phyloP scores from a whole-genome alignment of 2,888 invertebrate genomes.

The Latrodectus hesperus region DNA sequence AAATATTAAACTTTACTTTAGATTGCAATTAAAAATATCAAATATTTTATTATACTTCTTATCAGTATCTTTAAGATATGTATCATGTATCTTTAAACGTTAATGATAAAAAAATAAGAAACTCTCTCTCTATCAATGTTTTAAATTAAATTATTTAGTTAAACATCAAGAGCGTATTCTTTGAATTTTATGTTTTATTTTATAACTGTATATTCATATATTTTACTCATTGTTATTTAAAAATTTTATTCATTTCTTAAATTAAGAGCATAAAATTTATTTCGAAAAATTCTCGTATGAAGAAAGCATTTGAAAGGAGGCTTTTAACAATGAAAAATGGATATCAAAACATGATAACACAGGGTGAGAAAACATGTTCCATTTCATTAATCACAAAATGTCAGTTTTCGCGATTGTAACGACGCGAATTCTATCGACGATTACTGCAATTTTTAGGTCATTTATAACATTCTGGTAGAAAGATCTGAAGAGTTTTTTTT shows the following conservation, averaged over 20 bases:
- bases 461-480: conserved; percentile 54
- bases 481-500: conserved; percentile 4
- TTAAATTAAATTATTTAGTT: no score
- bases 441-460: conserved; percentile 61
- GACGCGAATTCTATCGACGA: conserved; percentile 50
- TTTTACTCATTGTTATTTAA: no score
- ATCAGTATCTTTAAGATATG: no score
- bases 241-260: background rate
- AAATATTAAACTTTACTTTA: no score
- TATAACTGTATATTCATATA: no score
- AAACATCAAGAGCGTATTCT: no score
- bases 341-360: conserved; percentile 45
- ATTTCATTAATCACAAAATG: conserved; percentile 60
- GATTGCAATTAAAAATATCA: no score
- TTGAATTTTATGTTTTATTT: no score
- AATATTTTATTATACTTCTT: no score
- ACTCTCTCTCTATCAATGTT: no score
- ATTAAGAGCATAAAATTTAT: conserved; percentile 20
- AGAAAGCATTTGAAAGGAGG: conserved; percentile 32
- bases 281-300: background rate
- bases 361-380: conserved; percentile 35
- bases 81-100: no score
- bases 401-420: conserved; percentile 50
- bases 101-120: no score
- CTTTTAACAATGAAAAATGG: conserved; percentile 63